Evolutionary conservation across 2,888 invertebrate species (phyloP).

Genomic region (Leptopilina myrica): DNA sequence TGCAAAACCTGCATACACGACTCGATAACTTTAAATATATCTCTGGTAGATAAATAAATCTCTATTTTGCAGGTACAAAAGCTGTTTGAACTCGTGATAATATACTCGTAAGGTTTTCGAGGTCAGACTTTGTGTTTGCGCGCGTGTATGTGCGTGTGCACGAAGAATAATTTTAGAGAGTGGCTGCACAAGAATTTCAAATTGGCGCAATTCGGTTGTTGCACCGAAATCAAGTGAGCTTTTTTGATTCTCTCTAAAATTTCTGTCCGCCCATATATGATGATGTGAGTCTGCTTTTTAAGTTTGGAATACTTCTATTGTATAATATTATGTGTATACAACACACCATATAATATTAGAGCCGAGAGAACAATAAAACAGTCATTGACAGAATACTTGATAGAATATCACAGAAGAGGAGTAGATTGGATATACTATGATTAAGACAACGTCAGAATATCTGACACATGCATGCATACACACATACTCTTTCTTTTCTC

Average conservation of each 20-base stretch:
- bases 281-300: neutral
- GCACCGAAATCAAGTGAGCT: no score
- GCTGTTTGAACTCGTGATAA: slow-evolving; percentile 53
- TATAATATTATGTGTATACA: slow-evolving; percentile 8
- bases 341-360: slow-evolving; percentile 7
- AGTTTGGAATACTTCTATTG: no score
- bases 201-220: no score
- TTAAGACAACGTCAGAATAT: slow-evolving; percentile 14
- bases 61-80: slow-evolving; percentile 71
- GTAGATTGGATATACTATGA: slow-evolving; percentile 40
- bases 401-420: slow-evolving; percentile 57
- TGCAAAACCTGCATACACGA: neutral
- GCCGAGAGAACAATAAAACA: slow-evolving; percentile 3
- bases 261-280: neutral
- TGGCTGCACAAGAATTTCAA: no score
- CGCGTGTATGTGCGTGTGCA: no score
- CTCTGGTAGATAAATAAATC: slow-evolving; percentile 70
- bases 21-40: slow-evolving; percentile 53
- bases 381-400: slow-evolving; percentile 23
- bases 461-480: neutral
- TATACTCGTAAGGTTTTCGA: slow-evolving; percentile 9
- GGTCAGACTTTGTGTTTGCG: neutral
- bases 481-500: neutral
- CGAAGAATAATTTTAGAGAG: no score
- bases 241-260: no score